Percentiles rank a stretch among this genome's conserved stretches.
These are phyloP conservation scores for Lamprotornis superbus DNA, from an alignment of 2,113 vertebrate genomes.

Conservation along the genomic window DNA sequence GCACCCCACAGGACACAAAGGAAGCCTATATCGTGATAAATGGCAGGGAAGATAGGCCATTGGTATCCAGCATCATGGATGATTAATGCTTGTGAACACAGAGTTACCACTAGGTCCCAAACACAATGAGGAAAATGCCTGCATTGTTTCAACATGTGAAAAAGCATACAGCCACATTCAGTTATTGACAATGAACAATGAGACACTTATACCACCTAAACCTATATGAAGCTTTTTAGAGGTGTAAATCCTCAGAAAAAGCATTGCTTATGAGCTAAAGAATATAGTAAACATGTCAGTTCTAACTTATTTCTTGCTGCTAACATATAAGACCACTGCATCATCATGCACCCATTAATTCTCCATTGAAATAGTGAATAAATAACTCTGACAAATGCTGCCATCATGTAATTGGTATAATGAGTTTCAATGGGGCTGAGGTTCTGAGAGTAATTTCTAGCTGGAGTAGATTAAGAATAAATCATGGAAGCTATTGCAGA, in stretches of 20 bases:
- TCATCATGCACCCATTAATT: neutral
- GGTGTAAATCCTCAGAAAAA: neutral
- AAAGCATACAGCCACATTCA: neutral
- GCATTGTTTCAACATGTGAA: neutral
- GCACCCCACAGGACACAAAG: neutral
- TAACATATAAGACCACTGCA: neutral
- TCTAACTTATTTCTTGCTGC: neutral
- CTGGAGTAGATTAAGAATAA: neutral
- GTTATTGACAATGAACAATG: neutral
- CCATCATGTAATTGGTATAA: neutral
- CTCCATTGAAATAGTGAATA: neutral
- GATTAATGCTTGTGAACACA: conserved; percentile 45
- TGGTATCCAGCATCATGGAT: neutral
- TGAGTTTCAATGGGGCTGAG: neutral
- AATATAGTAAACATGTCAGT: neutral
- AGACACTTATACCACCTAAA: neutral
- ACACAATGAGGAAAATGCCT: neutral
- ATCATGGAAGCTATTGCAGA: neutral
- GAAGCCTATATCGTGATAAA: conserved; percentile 10
- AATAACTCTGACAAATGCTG: conserved; percentile 35
- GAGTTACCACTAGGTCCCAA: neutral
- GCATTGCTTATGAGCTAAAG: neutral
- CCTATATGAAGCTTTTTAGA: accelerated
- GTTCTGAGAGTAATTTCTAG: neutral
- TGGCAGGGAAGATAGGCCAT: neutral